Percentiles rank a stretch among this genome's conserved stretches.
Conservation (phyloP, 2,888 invertebrate genomes). For the Parasteatoda lunata region DNA sequence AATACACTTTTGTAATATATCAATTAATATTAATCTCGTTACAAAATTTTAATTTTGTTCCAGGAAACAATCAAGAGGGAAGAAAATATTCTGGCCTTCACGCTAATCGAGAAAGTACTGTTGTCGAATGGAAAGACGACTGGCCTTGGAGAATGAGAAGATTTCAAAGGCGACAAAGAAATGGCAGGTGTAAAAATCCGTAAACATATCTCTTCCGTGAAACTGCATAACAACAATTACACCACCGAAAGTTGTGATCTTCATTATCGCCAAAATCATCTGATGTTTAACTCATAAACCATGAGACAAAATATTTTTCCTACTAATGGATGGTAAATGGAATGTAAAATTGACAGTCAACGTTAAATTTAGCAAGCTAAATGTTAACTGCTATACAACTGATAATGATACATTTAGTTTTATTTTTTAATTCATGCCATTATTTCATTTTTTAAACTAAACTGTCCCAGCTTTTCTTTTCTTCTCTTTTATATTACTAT, state of each 20-base stretch:
- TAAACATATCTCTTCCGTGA: background rate
- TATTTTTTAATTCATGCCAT: too few relatives aligned
- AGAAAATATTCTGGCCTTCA: constrained; percentile 67
- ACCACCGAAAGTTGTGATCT: background rate
- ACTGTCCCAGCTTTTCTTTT: too few relatives aligned
- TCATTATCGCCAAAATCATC: background rate
- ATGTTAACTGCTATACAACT: too few relatives aligned
- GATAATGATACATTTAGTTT: too few relatives aligned
- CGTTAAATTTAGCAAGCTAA: too few relatives aligned
- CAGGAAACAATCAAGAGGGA: constrained; percentile 68
- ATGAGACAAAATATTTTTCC: too few relatives aligned
- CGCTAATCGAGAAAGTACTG: constrained; percentile 90
- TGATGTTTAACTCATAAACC: background rate
- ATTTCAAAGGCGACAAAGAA: constrained; percentile 68
- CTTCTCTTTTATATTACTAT: too few relatives aligned
- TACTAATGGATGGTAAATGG: too few relatives aligned
- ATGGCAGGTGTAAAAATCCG: constrained; percentile 65
- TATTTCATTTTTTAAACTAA: too few relatives aligned
- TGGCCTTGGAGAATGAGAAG: constrained; percentile 70
- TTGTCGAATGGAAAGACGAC: constrained; percentile 92
- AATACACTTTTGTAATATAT: too few relatives aligned
- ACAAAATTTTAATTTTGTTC: background rate
- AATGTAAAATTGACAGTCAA: too few relatives aligned
- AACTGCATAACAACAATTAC: background rate
- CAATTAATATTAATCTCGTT: too few relatives aligned